These are phyloP conservation scores for Beris chalybata DNA, from an alignment of 2,888 invertebrate species.

Conservation along the genomic window DNA sequence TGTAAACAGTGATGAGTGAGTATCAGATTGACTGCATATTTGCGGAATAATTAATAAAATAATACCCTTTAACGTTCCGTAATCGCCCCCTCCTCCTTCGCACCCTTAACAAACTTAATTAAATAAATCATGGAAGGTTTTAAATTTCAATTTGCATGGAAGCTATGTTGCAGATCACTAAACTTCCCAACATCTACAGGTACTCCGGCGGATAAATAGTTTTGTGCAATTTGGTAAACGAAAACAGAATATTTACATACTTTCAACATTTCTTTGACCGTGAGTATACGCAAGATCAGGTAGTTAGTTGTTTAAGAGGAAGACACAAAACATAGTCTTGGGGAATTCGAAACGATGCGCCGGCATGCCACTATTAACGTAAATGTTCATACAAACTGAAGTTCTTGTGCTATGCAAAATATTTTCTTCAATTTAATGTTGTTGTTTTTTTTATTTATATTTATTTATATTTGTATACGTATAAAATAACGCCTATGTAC, in stretches of 20 bases:
- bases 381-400: conserved; percentile 24
- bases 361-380: conserved; percentile 30
- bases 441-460: conserved; percentile 9
- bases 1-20: too few relatives aligned
- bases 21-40: too few relatives aligned
- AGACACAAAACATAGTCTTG: conserved; percentile 20
- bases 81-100: too few relatives aligned
- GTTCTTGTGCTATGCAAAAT: conserved; percentile 29
- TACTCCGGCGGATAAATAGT: conserved; percentile 24
- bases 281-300: background rate
- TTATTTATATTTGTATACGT: too few relatives aligned
- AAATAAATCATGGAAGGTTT: conserved; percentile 32
- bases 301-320: conserved; percentile 14
- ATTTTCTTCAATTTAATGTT: conserved; percentile 33
- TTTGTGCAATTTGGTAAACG: conserved; percentile 35
- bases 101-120: conserved; percentile 3
- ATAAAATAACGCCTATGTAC: too few relatives aligned
- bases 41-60: too few relatives aligned
- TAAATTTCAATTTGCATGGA: conserved; percentile 32
- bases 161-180: conserved; percentile 14
- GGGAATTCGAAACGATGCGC: conserved; percentile 31
- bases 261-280: conserved; percentile 33
- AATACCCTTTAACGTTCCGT: too few relatives aligned
- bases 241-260: conserved; percentile 35
- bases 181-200: conserved; percentile 25